Base-by-base conservation (phyloP, 2,797 vertebrate genomes). In the Lagorchestes hirsutus region DNA sequence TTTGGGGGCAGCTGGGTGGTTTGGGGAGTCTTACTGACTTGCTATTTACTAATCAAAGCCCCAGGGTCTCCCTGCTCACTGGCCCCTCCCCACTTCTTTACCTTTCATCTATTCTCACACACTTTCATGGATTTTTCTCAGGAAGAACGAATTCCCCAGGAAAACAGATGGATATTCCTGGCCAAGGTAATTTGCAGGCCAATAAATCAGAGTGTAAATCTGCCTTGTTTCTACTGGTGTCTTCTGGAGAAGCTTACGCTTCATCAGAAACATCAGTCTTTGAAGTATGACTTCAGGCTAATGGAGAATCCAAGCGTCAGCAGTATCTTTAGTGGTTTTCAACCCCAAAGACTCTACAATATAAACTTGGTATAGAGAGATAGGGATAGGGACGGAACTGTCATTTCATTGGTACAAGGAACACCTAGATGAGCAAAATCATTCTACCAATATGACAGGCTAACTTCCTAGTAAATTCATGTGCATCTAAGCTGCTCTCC, bases 41-140 rank as follows among this genome's bases (percentile, higher is more conserved):
- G 54, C 18, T 31, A 91, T 55, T 54, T 55, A 54, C 29, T 91
- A 91, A 34, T n/a, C 28, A 55, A 55, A 54, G 13, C 28, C 29
- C 13, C 52, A 18, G 52, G 52, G 90, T 28, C 2, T 54, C 50
- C 54, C 90, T n/a, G 90, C 54, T 91, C 90, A 54, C 34, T 55
- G 90, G 74, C 9, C 74, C 40, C 22, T 87, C 24, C 74, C 40
- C 9, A 46, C 74, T 24, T 28, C 74, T 87, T 87, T 40, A 24
- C 40, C 74, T 87, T 87, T 50, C 40, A 87, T n/a, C 40, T 82
- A 40, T 5, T 46, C 40, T 50, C 40, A 87, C 10, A 46, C 74
- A 87, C 74, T 50, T 27, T 87, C 74, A 87, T 87, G 40, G 74
- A 87, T 87, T 87, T 87, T 87, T 87, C 74, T 87, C 74, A 50